phyloP scores from a whole-genome alignment of 2,797 vertebrate species.

The Hirundo rustica region DNA sequence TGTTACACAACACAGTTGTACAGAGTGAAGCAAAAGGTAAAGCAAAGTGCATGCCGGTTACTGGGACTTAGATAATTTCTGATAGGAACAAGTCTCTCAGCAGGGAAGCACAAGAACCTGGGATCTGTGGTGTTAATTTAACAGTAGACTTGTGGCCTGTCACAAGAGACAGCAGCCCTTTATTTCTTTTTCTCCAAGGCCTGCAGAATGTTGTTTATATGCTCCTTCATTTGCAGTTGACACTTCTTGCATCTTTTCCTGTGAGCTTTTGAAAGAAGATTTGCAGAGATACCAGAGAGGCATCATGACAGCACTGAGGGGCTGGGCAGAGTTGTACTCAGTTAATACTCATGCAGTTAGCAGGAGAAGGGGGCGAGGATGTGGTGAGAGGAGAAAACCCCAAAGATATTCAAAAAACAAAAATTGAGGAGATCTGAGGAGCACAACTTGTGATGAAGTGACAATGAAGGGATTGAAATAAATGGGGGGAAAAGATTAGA shows the following conservation, averaged over 20 bases:
- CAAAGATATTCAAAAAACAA: background rate
- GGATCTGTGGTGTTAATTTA: background rate
- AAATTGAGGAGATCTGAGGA: background rate
- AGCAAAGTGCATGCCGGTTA: background rate
- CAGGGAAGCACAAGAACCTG: background rate
- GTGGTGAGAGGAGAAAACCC: background rate
- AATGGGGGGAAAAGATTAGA: background rate
- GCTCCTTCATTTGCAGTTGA: background rate
- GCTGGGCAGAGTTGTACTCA: background rate
- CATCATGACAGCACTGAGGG: fast-evolving
- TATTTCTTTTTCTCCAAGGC: background rate
- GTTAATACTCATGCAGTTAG: background rate
- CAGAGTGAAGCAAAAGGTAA: background rate
- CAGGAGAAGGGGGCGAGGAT: background rate
- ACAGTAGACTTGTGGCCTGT: background rate
- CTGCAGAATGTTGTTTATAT: background rate
- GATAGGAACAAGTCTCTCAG: background rate
- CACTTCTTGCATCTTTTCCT: background rate
- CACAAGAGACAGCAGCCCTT: background rate
- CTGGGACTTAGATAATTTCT: background rate
- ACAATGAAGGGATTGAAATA: background rate
- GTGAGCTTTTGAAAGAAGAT: background rate
- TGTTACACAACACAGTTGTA: background rate
- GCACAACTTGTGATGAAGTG: background rate
- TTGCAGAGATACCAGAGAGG: background rate